phyloP scores from a whole-genome alignment of 2,888 invertebrate genomes.

The Eilema caniola region DNA sequence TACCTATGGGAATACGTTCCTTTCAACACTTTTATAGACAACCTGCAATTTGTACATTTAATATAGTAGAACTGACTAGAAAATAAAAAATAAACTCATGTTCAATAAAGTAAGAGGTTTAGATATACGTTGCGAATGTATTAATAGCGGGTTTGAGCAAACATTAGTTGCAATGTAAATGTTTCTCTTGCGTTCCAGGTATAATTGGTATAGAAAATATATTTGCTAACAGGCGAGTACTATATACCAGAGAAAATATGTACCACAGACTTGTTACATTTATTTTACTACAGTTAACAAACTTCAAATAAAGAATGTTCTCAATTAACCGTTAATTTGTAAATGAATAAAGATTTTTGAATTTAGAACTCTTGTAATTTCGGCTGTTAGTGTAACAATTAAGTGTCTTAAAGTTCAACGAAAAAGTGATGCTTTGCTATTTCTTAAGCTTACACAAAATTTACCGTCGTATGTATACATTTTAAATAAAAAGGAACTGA shows the following conservation, averaged over 20 bases:
- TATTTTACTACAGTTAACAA: not conserved
- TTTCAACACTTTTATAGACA: too few relatives aligned
- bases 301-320: not conserved
- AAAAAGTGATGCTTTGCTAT: too few relatives aligned
- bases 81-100: not conserved
- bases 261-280: not conserved
- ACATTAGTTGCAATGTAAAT: constrained; percentile 45
- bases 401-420: too few relatives aligned
- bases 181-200: constrained; percentile 46
- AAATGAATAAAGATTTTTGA: not conserved
- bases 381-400: too few relatives aligned
- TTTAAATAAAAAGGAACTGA: too few relatives aligned
- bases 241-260: not conserved
- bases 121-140: constrained; percentile 16
- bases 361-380: not conserved
- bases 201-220: not conserved
- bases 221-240: not conserved
- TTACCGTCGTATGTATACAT: too few relatives aligned
- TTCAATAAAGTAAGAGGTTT: not conserved
- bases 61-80: not conserved
- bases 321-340: not conserved
- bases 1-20: too few relatives aligned
- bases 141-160: constrained; percentile 49
- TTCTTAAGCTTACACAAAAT: too few relatives aligned
- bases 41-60: too few relatives aligned